Evolutionary conservation across 2,797 vertebrate species (phyloP).

Genomic region (Oreonectes daqikongensis): DNA sequence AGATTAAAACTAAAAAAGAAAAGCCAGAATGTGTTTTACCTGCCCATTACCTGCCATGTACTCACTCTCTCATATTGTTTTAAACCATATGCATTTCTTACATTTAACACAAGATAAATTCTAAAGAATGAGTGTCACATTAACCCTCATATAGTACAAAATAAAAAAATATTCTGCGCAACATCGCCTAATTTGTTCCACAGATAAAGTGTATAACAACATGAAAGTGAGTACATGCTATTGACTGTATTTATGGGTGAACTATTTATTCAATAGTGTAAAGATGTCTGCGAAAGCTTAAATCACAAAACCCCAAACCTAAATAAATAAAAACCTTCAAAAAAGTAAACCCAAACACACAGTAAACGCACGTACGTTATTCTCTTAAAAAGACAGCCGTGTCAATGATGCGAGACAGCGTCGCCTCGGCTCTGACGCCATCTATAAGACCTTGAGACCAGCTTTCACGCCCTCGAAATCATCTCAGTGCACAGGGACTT

Average conservation of each 20-base stretch:
- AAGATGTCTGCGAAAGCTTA: neutral
- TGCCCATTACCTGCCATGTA: no score
- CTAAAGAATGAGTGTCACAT: no score
- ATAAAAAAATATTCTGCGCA: no score
- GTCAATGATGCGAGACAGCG: neutral
- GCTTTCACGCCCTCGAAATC: conserved; percentile 52
- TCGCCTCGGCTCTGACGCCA: neutral
- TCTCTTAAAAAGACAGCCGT: conserved; percentile 18
- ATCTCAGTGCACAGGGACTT: conserved; percentile 53
- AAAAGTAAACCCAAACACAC: neutral
- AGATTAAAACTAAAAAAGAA: no score
- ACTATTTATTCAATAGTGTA: neutral
- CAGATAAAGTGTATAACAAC: neutral
- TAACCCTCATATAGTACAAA: no score
- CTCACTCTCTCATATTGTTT: no score
- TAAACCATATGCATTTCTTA: no score
- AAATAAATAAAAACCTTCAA: conserved; percentile 15
- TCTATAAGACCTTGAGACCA: conserved; percentile 31
- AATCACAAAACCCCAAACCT: neutral
- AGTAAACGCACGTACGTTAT: neutral
- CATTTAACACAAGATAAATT: no score
- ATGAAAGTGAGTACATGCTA: no score
- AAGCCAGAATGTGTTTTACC: no score
- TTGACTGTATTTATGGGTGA: neutral
- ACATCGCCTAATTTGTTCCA: neutral